Base-by-base conservation (phyloP, 2,888 invertebrate species). In the Ceriagrion tenellum region DNA sequence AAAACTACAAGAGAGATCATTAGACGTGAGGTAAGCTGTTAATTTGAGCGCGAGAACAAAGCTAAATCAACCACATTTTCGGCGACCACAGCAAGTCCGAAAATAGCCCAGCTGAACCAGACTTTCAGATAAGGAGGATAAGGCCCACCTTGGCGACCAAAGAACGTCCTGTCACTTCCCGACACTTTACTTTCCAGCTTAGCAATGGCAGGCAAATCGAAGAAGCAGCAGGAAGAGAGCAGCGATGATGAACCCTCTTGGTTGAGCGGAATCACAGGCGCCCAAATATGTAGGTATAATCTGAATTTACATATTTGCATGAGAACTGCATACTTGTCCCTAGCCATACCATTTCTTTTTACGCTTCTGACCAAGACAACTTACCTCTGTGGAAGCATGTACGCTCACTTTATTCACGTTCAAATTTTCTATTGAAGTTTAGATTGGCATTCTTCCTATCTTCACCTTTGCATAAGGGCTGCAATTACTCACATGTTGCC, bases 101-200 rank as follows among this genome's bases (percentile, higher is more conserved):
- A 93, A 93, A 93, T 93, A 93, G 69, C 93, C 47, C 93, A 93
- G 93, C 93, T 69, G 63, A 63, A 69, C 93, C 74, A 93, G 63
- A 69, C 69, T 69, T 47, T 69, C 47, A 93, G 93, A 47, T 81
- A 81, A 69, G 69, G 47, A 12, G 69, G 69, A 47, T 35, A 35
- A n/a, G 47, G 26, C 47, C 16, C 69, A 74, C 40, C 26, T 3
- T 47, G 93, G 74, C 63, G 93, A 40, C 47, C 18, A 47, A 10
- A 35, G 18, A 23, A 81, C 81, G 35, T 81, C 81, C 69, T 26
- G 63, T 69, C 69, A 69, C 40, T 93, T 26, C 12, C 47, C 47
- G 26, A 47, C 30, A 23, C 30, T 47, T 63, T 59, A 23, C 40
- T 69, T 40, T 40, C 35, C 40, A 47, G 10, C 35, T 12, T 23